Evolutionary conservation across 2,113 vertebrate species (phyloP).

Genomic region (Saguinus midas): DNA sequence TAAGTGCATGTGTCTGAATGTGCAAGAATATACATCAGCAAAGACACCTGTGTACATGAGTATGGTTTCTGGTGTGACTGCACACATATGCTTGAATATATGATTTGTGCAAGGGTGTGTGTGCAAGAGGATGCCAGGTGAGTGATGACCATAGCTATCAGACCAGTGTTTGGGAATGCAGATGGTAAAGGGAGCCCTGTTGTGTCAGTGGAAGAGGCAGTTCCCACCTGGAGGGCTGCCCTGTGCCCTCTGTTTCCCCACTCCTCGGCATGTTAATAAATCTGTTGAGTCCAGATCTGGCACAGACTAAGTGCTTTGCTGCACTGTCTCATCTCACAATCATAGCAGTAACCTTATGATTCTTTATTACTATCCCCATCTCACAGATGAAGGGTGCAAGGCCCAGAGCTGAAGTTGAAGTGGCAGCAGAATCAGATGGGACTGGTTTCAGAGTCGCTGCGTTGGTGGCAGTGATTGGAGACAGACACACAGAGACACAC

Average conservation of each 20-base stretch:
- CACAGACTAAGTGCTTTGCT: not conserved
- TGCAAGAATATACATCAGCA: not conserved
- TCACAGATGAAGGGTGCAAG: not conserved
- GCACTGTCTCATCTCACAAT: not conserved
- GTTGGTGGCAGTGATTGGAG: not conserved
- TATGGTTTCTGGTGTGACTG: not conserved
- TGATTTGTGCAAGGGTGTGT: not conserved
- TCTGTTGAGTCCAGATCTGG: not conserved
- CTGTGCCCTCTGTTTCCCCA: not conserved
- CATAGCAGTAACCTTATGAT: not conserved
- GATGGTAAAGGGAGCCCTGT: not conserved
- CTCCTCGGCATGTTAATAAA: not conserved
- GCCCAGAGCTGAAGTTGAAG: not conserved
- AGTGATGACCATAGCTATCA: not conserved
- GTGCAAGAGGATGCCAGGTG: not conserved
- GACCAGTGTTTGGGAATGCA: not conserved
- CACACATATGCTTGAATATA: not conserved
- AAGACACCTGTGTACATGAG: not conserved
- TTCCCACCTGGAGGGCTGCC: too few relatives aligned
- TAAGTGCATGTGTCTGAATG: not conserved
- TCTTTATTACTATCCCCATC: not conserved
- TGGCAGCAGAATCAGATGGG: not conserved
- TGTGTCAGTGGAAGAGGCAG: not conserved
- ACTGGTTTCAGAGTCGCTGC: not conserved
- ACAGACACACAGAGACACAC: not conserved